A percentile compares a stretch with the other conserved stretches of the same genome.
Evolutionary conservation across 2,113 vertebrate species (phyloP).

Genomic region (Chlorodrepanis virens): DNA sequence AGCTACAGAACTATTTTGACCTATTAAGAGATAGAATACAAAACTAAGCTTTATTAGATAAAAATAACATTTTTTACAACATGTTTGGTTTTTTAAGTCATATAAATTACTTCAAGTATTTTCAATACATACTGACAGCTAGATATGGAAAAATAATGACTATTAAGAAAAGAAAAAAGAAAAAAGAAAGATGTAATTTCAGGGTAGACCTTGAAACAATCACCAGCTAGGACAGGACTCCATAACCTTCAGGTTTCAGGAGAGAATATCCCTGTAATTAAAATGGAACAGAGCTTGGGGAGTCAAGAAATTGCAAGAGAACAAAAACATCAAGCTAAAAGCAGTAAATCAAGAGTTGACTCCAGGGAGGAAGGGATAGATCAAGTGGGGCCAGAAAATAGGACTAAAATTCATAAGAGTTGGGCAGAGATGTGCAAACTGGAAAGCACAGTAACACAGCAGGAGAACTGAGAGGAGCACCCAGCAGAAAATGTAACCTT

Average conservation of each 20-base stretch:
- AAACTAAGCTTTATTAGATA: neutral
- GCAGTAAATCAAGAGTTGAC: neutral
- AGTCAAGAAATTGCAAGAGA: constrained; percentile 17
- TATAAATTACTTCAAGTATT: neutral
- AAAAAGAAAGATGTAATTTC: neutral
- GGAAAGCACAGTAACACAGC: neutral
- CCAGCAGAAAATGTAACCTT: neutral
- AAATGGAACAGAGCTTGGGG: neutral
- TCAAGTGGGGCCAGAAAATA: neutral
- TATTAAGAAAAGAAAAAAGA: neutral
- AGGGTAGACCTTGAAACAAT: neutral
- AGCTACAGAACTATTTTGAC: neutral
- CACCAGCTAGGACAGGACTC: neutral
- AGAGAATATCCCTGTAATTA: neutral
- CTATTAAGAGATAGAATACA: neutral
- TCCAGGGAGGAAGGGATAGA: neutral
- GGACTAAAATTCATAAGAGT: neutral
- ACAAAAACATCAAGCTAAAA: constrained; percentile 13
- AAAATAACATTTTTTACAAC: neutral
- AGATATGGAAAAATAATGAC: neutral
- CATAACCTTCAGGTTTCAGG: neutral
- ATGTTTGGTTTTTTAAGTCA: neutral
- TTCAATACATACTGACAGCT: neutral
- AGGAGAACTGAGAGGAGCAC: neutral
- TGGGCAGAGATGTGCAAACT: neutral